Percentiles rank a stretch among this genome's conserved stretches.
phyloP scores from a whole-genome alignment of 2,888 invertebrate genomes.

The Muschampia plurimacula region DNA sequence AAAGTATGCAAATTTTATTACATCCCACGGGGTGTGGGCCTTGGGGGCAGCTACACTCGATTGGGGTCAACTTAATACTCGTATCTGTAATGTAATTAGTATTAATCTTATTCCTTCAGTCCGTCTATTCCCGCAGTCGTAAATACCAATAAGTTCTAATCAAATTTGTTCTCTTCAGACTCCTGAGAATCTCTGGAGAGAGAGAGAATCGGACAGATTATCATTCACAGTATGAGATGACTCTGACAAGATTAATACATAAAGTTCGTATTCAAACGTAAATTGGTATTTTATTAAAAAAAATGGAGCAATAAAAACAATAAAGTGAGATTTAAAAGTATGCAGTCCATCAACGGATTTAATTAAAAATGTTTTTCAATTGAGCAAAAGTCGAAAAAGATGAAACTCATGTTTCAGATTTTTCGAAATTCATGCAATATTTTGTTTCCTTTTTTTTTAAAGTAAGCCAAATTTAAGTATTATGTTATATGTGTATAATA shows the following conservation, averaged over 20 bases:
- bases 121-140: constrained; percentile 30
- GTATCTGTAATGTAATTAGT: constrained; percentile 56
- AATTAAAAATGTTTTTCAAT: constrained; percentile 36
- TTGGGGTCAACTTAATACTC: constrained; percentile 55
- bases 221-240: not conserved
- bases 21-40: constrained; percentile 70
- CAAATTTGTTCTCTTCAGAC: constrained; percentile 28
- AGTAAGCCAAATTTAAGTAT: too few relatives aligned
- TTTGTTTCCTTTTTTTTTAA: not conserved
- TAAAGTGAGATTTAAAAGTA: constrained; percentile 29
- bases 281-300: not conserved
- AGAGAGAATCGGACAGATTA: too few relatives aligned
- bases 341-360: constrained; percentile 32
- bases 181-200: constrained; percentile 11
- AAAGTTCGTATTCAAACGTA: not conserved
- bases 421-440: not conserved
- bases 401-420: constrained; percentile 14
- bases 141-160: constrained; percentile 39
- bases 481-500: too few relatives aligned
- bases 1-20: constrained; percentile 87
- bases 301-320: constrained; percentile 16
- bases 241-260: constrained; percentile 11
- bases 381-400: constrained; percentile 20
- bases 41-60: constrained; percentile 58
- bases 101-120: constrained; percentile 47